Evolutionary conservation across 2,113 vertebrate species (phyloP).

Genomic region (Periophthalmodon schlosseri): DNA sequence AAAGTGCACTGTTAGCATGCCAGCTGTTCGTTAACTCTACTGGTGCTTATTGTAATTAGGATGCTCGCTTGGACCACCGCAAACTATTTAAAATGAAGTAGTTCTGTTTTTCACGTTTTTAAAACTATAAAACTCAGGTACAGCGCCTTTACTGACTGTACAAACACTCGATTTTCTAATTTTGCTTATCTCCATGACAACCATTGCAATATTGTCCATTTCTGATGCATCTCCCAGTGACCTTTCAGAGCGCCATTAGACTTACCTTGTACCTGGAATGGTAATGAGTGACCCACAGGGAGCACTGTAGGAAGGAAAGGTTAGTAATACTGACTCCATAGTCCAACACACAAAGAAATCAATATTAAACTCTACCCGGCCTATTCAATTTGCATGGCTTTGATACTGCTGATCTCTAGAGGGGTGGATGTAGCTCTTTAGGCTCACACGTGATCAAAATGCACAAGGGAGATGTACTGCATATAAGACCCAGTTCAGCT

Average conservation of each 20-base stretch:
- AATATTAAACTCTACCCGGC: conserved; percentile 53
- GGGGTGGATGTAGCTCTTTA: conserved; percentile 35
- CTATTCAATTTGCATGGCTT: conserved; percentile 67
- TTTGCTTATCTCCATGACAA: not conserved
- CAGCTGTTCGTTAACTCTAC: too few species aligned
- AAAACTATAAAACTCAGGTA: too few species aligned
- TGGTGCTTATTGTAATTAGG: too few species aligned
- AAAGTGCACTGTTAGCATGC: too few species aligned
- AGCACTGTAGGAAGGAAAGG: conserved; percentile 6
- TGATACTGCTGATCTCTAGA: conserved; percentile 56
- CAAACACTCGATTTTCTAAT: not conserved
- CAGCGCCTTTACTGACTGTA: too few species aligned
- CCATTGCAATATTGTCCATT: not conserved
- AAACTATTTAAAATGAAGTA: too few species aligned
- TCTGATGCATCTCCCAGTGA: conserved; percentile 34
- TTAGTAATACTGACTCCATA: conserved; percentile 1
- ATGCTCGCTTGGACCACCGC: too few species aligned
- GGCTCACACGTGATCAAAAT: conserved; percentile 28
- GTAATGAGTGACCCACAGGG: conserved; percentile 31
- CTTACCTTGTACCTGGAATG: conserved; percentile 37
- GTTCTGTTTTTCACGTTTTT: too few species aligned
- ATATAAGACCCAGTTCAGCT: conserved; percentile 5
- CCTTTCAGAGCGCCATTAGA: conserved; percentile 70
- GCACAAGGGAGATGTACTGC: conserved; percentile 13
- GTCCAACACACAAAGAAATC: conserved; percentile 44